Evolutionary conservation across 1,140 invertebrate genomes (phyloP), one percentile per base, ranked within the genome.

Genomic region (Magallana ariakensis): DNA sequence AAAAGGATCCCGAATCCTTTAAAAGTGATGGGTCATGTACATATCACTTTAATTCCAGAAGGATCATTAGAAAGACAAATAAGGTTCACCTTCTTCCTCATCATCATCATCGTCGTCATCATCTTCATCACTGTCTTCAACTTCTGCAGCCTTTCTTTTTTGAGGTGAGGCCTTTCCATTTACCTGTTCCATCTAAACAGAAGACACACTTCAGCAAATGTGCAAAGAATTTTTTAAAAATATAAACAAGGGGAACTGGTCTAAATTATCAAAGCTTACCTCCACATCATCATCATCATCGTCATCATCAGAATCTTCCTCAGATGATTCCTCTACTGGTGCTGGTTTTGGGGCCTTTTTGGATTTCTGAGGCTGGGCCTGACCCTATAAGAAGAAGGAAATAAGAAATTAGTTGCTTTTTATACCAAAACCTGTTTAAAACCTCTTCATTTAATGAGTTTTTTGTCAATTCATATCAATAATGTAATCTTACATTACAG

Each of bases 101-200:
- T 80, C 84, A 5, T 85, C 85, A 15, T 66, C 70, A 33, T 84
- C 66, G 19, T 26, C 15, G 5, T 89, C 88, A 89, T 86, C 85
- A 81, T 66, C 81, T 87, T 86, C 85, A 81, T 66, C 81, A n/a
- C 55, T 22, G 22, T 87, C 84, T 46, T 56, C 62, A 7, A 85
- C 66, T 46, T 60, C 46, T 15, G 66, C 80, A 54, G 84, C 75
- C 80, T 89, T 85, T 9, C 84, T 53, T 75, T 85, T 85, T 66
- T 85, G 84, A 55, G 84, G 62, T 75, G 84, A 56, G 22, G n/a
- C 60, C 9, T 9, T 62, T 54, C 62, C 84, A 55, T 85, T 85
- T 26, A 75, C 46, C n/a, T 60, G 58, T 15, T 15, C 83, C 53
- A 70, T 85, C 62, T 75, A 15, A 13, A 66, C n/a, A 33, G 55